Evolutionary conservation across 2,797 vertebrate genomes (phyloP), one percentile per base, ranked within the genome.

Genomic region (Gymnodraco acuticeps): DNA sequence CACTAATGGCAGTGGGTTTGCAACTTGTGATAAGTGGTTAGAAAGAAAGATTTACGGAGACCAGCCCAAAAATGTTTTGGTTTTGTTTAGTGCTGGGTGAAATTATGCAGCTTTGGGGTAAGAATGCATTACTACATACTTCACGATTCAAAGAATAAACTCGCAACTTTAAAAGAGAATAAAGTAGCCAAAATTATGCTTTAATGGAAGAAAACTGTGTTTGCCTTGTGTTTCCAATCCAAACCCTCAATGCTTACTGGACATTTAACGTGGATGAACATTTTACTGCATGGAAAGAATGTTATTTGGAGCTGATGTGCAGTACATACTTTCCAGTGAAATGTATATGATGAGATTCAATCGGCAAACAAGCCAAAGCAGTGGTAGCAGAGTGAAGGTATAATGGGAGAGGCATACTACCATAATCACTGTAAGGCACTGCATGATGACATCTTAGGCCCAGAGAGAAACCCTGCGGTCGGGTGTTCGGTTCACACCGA

Each of bases 401-500:
- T 93, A 92, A 92, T 91, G 88, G 92, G 88, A 92, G 91, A 95
- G 90, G 91, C 93, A 91, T 88, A 87, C 92, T 93, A 85, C 93
- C 84, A 94, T 93, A 94, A 94, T 95, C 92, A 89, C 93, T 85
- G 88, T 86, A 92, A 84, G 86, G 88, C 88, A 80, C 73, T 86
- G 89, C 91, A 90, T 92, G 92, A 94, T 95, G 93, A 95, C 94
- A 95, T 94, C 91, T 86, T 91, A 82, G 77, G 87, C 87, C 86
- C 83, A 82, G 78, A 90, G 92, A 91, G 90, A 94, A 94, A 93
- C 92, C 88, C 89, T 94, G 93, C 19, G 89, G 94, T 94, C 59
- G 54, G 68, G 87, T 90, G 90, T 93, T 93, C 88, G 93, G 89
- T 93, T 89, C 87, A 88, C 87, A 78, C 70, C 20, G 19, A 91